phyloP scores from a whole-genome alignment of 2,113 vertebrate species.

The Brachyhypopomus occidentalis region DNA sequence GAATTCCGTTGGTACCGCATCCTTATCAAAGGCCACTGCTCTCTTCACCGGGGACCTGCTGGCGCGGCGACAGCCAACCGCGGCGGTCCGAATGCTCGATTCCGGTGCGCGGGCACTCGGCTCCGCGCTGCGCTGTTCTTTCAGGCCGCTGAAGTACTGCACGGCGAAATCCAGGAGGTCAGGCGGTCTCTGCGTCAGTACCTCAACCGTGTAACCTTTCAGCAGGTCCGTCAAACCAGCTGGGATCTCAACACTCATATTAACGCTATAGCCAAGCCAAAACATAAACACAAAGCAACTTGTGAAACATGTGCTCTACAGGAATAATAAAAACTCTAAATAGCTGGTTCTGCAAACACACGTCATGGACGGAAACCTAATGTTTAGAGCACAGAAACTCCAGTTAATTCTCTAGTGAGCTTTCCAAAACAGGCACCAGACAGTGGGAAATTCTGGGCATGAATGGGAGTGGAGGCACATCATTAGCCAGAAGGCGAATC shows the following conservation, averaged over 20 bases:
- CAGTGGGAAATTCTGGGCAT: not conserved
- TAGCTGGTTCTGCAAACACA: not conserved
- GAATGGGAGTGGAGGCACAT: not conserved
- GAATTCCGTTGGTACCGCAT: constrained; percentile 37
- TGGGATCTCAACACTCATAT: constrained; percentile 84
- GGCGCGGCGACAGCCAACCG: not conserved
- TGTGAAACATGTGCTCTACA: not conserved
- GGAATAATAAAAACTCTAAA: not conserved
- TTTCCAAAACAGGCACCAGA: not conserved
- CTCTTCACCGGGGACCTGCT: constrained; percentile 10
- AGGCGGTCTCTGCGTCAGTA: constrained; percentile 81
- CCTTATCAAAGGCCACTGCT: constrained; percentile 58
- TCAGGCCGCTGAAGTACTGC: constrained; percentile 81
- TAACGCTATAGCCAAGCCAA: not conserved
- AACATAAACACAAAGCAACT: not conserved
- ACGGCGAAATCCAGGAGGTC: constrained; percentile 87
- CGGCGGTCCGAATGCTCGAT: not conserved
- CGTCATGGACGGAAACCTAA: not conserved
- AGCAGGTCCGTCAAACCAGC: constrained; percentile 86
- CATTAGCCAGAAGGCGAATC: not conserved
- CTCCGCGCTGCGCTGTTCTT: constrained; percentile 63
- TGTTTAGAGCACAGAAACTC: not conserved
- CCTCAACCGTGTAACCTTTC: constrained; percentile 89
- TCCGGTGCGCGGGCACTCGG: not conserved
- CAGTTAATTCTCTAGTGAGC: not conserved